These are phyloP conservation scores for Semaprochilodus insignis DNA, from an alignment of 2,797 vertebrate genomes.

Conservation along the genomic window DNA sequence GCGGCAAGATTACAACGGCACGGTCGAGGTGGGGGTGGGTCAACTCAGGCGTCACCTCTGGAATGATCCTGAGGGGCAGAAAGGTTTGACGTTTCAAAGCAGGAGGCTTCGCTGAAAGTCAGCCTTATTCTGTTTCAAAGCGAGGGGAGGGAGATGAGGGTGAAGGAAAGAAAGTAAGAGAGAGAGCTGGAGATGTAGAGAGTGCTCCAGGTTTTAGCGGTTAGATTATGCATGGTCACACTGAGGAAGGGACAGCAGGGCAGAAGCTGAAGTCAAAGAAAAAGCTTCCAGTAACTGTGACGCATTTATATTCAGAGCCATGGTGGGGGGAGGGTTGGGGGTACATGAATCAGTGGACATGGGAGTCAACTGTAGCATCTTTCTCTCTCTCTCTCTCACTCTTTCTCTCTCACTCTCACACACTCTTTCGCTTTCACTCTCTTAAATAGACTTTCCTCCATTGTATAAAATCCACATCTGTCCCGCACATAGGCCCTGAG, in stretches of 20 bases:
- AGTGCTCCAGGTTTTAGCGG: constrained; percentile 1
- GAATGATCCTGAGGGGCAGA: constrained; percentile 30
- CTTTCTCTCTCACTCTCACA: constrained; percentile 2
- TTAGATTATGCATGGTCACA: constrained; percentile 27
- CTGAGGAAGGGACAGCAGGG: constrained; percentile 12
- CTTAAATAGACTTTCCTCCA: not conserved
- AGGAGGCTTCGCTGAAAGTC: constrained; percentile 2
- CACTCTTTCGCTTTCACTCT: not conserved
- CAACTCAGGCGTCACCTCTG: constrained; percentile 1
- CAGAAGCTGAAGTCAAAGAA: constrained; percentile 30
- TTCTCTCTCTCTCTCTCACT: not conserved
- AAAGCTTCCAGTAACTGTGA: constrained; percentile 13
- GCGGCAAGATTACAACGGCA: constrained; percentile 16
- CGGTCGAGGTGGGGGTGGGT: constrained; percentile 2
- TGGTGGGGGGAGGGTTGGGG: not conserved
- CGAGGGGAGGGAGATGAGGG: not conserved
- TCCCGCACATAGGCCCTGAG: no score
- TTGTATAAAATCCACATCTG: no score
- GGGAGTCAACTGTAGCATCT: not conserved
- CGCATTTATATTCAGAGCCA: constrained; percentile 15
- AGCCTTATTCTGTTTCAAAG: not conserved
- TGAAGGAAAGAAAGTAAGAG: not conserved
- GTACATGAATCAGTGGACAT: constrained; percentile 19
- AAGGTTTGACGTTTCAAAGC: constrained; percentile 1
- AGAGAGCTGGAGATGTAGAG: not conserved